Base-by-base conservation (phyloP, 2,888 invertebrate genomes). In the Azorinus chamasolen region DNA sequence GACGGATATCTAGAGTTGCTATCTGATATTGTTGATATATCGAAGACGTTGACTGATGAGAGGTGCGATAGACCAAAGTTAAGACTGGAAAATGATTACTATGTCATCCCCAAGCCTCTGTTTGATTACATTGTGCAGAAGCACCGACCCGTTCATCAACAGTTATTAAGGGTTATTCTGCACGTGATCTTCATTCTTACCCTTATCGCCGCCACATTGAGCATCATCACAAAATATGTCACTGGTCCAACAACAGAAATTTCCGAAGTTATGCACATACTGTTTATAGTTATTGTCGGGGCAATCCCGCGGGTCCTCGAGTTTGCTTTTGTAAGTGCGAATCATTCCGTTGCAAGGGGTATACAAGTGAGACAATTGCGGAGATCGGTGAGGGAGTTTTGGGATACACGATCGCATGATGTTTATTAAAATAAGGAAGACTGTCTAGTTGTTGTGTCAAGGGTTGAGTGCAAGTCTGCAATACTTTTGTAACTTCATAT, bases 251-350 rank as follows among this genome's bases (percentile, higher is more conserved):
- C 69, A 16, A 51, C 65, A 12, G 78, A 70, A 39, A 70, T 70
- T 14, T 73, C 78, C 8, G 78, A 79, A n/a, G 78, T 79, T 8
- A 79, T 79, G 78, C 78, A 79, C 54, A 70, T 79, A 51, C 25
- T 79, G 8, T 79, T 79, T 43, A 70, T 79, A 5, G 73, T 73
- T 14, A 41, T 51, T 16, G 48, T 79, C 14, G 78, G 78, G n/a
- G 73, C 73, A 20, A 20, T 79, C 18, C 78, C 78, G 4, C 20
- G 65, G 8, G 58, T 79, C 12, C 39, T 74, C 2, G 68, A 73
- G 22, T 50, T 69, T 27, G 54, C 59, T 3, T 14, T 79, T 41
- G 25, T 39, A 6, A 50, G 59, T 24, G 41, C 65, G 18, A 61
- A 50, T 55, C 61, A 65, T 16, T 25, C 51, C 5, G 41, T 70